These are phyloP conservation scores for Phocides pigmalion DNA, from an alignment of 1,140 invertebrate genomes.

Conservation along the genomic window DNA sequence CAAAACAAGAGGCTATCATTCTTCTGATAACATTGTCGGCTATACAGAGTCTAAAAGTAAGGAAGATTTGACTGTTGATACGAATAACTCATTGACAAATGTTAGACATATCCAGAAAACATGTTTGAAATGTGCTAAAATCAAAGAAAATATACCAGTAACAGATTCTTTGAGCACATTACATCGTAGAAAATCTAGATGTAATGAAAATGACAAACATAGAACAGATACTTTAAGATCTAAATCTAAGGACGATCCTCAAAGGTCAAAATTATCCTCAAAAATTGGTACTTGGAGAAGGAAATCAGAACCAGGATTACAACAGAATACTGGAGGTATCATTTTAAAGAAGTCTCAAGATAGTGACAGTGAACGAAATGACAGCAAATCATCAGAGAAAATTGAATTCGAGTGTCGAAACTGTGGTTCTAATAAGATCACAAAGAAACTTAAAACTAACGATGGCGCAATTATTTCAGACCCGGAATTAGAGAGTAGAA, in stretches of 20 bases:
- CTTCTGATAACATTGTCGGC: slow-evolving; percentile 73
- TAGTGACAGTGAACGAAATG: slow-evolving; percentile 64
- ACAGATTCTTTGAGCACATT: slow-evolving; percentile 61
- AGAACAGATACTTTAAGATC: slow-evolving; percentile 65
- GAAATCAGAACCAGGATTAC: slow-evolving; percentile 89
- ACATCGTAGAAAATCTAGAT: slow-evolving; percentile 66
- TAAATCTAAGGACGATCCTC: slow-evolving; percentile 80
- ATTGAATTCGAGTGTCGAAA: slow-evolving; percentile 78
- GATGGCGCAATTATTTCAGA: slow-evolving; percentile 64
- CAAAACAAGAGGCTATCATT: slow-evolving; percentile 75
- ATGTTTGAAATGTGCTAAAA: slow-evolving; percentile 80
- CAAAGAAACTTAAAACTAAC: slow-evolving; percentile 53
- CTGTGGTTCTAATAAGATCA: slow-evolving; percentile 76
- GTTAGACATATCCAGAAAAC: slow-evolving; percentile 74
- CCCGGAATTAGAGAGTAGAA: slow-evolving; percentile 59
- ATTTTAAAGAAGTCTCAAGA: slow-evolving; percentile 65
- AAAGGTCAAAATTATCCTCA: slow-evolving; percentile 75
- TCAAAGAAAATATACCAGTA: slow-evolving; percentile 80
- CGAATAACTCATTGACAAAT: slow-evolving; percentile 58
- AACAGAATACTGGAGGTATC: slow-evolving; percentile 60
- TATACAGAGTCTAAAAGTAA: slow-evolving; percentile 71
- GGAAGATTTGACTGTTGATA: slow-evolving; percentile 63
- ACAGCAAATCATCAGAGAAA: slow-evolving; percentile 64
- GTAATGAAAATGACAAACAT: slow-evolving; percentile 61
- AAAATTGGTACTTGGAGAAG: slow-evolving; percentile 87